Percentiles rank a stretch among this genome's conserved stretches.
Evolutionary conservation across 2,888 invertebrate genomes (phyloP).

Genomic region (Resseliella maxima): DNA sequence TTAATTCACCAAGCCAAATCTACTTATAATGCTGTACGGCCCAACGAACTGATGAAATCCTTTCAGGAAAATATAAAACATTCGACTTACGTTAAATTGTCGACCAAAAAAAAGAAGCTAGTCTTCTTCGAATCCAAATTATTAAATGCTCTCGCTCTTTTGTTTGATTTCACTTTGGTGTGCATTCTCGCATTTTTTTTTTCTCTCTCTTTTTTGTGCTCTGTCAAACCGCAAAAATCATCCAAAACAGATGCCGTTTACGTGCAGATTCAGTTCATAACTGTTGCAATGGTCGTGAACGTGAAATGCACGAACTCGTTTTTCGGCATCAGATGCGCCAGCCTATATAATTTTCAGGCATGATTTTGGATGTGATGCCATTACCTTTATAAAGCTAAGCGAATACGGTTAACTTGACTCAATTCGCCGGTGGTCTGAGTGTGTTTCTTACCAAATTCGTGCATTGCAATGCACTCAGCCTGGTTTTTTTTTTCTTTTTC

Average conservation of each 20-base stretch:
- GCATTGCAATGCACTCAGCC: slow-evolving; percentile 2
- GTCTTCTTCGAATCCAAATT: neutral
- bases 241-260: slow-evolving; percentile 42
- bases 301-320: neutral
- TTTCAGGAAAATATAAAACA: slow-evolving; percentile 12
- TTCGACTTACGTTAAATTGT: neutral
- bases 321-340: slow-evolving; percentile 30
- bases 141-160: neutral
- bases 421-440: slow-evolving; percentile 29
- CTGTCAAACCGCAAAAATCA: neutral
- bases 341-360: slow-evolving; percentile 30
- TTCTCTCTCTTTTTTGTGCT: neutral
- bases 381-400: neutral
- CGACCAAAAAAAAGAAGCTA: neutral
- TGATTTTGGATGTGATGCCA: slow-evolving; percentile 4
- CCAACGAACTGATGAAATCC: slow-evolving; percentile 32
- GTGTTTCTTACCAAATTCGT: slow-evolving; percentile 39
- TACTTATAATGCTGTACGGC: slow-evolving; percentile 4
- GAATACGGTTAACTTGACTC: slow-evolving; percentile 44
- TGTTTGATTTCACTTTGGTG: slow-evolving; percentile 30
- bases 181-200: neutral
- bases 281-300: slow-evolving; percentile 23
- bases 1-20: slow-evolving; percentile 19
- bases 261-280: neutral
- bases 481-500: neutral